Conservation (phyloP, 2,888 invertebrate genomes). For the Ephialtes manifestator region DNA sequence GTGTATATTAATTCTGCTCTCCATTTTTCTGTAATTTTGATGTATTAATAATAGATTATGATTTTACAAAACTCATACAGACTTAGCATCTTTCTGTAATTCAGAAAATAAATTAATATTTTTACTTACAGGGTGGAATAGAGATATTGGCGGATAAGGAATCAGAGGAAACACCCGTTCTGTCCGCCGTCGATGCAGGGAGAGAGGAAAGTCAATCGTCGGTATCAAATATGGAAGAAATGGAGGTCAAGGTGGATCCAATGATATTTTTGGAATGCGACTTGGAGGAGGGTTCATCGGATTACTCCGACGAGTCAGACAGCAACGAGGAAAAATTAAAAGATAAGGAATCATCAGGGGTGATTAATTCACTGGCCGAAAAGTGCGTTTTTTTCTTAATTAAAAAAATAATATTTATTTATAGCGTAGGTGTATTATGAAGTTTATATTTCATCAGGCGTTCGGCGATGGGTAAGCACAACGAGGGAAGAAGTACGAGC, state of each 20-base stretch:
- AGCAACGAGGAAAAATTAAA: slow-evolving; percentile 82
- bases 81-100: background rate
- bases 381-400: slow-evolving; percentile 34
- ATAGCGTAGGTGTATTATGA: background rate
- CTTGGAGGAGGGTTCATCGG: slow-evolving; percentile 85
- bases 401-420: background rate
- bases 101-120: background rate
- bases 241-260: slow-evolving; percentile 91
- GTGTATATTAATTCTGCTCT: no score
- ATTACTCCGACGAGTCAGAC: slow-evolving; percentile 81
- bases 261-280: slow-evolving; percentile 90
- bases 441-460: slow-evolving; percentile 47
- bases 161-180: slow-evolving; percentile 69
- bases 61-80: background rate
- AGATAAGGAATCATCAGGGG: slow-evolving; percentile 20
- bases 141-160: slow-evolving; percentile 80
- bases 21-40: background rate
- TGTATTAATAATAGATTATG: background rate
- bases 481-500: slow-evolving; percentile 52
- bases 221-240: slow-evolving; percentile 86
- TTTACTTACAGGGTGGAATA: slow-evolving; percentile 76
- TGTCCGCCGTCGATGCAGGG: slow-evolving; percentile 73
- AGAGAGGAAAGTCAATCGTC: slow-evolving; percentile 63
- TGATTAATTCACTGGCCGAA: slow-evolving; percentile 28
- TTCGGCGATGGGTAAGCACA: slow-evolving; percentile 36